Evolutionary conservation across 35 echinoderm and acorn worm species (phyloP).

Genomic region (Apostichopus parvimensis): DNA sequence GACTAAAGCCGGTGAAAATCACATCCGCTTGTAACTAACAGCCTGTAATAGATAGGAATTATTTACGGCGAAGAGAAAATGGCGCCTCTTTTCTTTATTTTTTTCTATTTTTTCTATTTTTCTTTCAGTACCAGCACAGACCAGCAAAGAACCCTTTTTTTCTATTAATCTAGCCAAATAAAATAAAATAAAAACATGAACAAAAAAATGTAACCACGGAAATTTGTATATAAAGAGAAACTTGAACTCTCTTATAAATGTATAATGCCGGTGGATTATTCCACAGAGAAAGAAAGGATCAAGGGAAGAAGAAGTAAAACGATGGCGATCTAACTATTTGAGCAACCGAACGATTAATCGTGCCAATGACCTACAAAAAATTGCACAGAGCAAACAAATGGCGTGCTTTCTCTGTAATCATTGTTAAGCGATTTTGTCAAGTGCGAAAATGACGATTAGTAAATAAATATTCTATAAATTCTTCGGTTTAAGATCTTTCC

Average conservation of each 20-base stretch:
- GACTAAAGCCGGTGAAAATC: conserved; percentile 25
- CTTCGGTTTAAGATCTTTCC: not conserved
- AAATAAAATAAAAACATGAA: too few relatives aligned
- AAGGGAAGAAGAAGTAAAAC: not conserved
- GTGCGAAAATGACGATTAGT: conserved; percentile 30
- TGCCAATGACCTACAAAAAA: conserved; percentile 31
- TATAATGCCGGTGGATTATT: not conserved
- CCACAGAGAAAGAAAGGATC: not conserved
- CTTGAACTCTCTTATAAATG: too few relatives aligned
- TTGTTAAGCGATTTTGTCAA: conserved; percentile 28
- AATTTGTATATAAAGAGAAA: too few relatives aligned
- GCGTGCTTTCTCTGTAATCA: not conserved
- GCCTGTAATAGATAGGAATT: conserved; percentile 39
- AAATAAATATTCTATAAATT: conserved; percentile 16
- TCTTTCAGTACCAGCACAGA: too few relatives aligned
- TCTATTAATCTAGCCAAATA: too few relatives aligned
- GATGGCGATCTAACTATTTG: not conserved
- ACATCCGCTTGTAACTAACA: conserved; percentile 18
- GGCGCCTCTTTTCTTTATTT: not conserved
- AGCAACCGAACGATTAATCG: not conserved
- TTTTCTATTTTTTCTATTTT: not conserved
- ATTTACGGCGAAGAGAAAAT: not conserved
- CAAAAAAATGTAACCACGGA: too few relatives aligned
- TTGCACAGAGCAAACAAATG: not conserved
- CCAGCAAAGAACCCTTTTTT: too few relatives aligned